phyloP scores from a whole-genome alignment of 2,888 invertebrate species.

The Eilema griseolum region DNA sequence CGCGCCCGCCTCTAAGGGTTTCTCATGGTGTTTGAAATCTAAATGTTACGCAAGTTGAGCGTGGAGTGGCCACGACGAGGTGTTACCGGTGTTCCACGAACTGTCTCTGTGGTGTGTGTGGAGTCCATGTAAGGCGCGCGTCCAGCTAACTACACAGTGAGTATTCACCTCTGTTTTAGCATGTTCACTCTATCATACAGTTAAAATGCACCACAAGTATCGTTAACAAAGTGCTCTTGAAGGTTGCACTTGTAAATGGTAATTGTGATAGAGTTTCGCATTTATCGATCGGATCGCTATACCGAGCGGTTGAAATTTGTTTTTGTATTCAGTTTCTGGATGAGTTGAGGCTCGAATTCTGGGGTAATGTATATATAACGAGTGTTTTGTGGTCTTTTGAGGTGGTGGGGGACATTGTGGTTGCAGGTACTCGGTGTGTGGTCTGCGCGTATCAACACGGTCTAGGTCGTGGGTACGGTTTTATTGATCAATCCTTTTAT shows the following conservation, averaged over 20 bases:
- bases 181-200: conserved; percentile 21
- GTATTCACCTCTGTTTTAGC: conserved; percentile 53
- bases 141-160: conserved; percentile 67
- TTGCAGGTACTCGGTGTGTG: conserved; percentile 28
- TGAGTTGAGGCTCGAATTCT: conserved; percentile 41
- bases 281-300: conserved; percentile 77
- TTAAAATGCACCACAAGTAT: conserved; percentile 1
- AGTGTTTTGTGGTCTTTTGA: conserved; percentile 31
- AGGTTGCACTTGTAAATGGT: conserved; percentile 42
- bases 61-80: conserved; percentile 72
- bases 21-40: conserved; percentile 75
- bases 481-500: conserved; percentile 73
- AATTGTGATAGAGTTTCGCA: conserved; percentile 53
- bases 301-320: conserved; percentile 64
- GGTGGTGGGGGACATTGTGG: conserved; percentile 12
- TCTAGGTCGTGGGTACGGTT: conserved; percentile 48
- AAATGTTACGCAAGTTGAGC: conserved; percentile 84
- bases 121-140: conserved; percentile 75
- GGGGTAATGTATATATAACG: conserved; percentile 56
- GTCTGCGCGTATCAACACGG: conserved; percentile 59
- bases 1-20: conserved; percentile 68
- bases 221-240: conserved; percentile 39
- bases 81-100: conserved; percentile 66
- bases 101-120: conserved; percentile 67
- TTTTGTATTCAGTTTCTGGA: conserved; percentile 57